phyloP scores from a whole-genome alignment of 2,888 invertebrate genomes.

The Xanthia togata region DNA sequence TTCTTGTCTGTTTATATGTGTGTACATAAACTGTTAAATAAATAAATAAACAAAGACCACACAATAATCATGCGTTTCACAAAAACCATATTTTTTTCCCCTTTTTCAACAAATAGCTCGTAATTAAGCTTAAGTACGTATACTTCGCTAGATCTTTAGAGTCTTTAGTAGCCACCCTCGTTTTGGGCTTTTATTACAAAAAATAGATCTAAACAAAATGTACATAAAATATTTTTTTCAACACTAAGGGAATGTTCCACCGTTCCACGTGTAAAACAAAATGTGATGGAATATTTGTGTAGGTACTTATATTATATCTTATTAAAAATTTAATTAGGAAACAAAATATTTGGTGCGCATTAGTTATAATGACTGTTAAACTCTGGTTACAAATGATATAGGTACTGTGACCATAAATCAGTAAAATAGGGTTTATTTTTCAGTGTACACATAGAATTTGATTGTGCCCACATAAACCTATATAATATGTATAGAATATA shows the following conservation, averaged over 20 bases:
- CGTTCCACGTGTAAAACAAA: neutral
- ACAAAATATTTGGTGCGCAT: conserved; percentile 1
- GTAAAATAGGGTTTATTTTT: neutral
- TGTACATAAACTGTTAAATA: no score
- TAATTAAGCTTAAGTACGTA: conserved; percentile 75
- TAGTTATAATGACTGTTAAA: neutral
- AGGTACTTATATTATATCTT: neutral
- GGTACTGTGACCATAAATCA: neutral
- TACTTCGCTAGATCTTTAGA: conserved; percentile 46
- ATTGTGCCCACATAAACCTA: neutral
- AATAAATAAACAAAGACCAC: no score
- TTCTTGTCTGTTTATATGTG: no score
- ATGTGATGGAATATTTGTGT: neutral
- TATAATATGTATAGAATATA: neutral
- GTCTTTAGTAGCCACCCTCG: conserved; percentile 2
- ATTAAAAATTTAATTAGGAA: conserved; percentile 10
- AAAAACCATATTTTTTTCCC: conserved; percentile 73
- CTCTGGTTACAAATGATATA: neutral
- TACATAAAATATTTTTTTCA: neutral
- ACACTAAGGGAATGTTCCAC: neutral
- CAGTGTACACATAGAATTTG: neutral
- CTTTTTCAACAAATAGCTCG: conserved; percentile 76
- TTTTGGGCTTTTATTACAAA: neutral
- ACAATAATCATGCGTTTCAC: conserved; percentile 72
- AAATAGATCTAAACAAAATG: neutral